These are phyloP conservation scores for Microcaecilia unicolor DNA, from an alignment of 2,797 vertebrate genomes.

Conservation along the genomic window DNA sequence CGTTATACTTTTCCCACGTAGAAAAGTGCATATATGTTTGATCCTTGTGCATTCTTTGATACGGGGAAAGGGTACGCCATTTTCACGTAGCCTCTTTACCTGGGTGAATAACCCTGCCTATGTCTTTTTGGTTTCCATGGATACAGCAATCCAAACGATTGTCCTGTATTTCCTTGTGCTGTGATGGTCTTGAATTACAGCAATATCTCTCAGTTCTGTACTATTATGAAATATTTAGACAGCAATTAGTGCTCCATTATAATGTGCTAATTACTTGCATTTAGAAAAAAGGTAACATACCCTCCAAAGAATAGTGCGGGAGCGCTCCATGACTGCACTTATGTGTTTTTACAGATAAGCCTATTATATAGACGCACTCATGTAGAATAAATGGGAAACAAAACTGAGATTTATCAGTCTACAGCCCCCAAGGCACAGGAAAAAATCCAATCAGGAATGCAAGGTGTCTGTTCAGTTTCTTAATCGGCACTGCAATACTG, in stretches of 20 bases:
- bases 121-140: too few species aligned
- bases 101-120: too few species aligned
- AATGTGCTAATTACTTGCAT: constrained; percentile 16
- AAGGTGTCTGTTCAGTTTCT: constrained; percentile 44
- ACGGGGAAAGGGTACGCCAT: too few species aligned
- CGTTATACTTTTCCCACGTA: too few species aligned
- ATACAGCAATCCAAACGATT: too few species aligned
- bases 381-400: constrained; percentile 31
- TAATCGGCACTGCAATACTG: constrained; percentile 41
- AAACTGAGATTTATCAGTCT: constrained; percentile 26
- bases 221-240: constrained; percentile 13
- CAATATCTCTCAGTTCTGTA: too few species aligned
- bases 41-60: too few species aligned
- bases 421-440: constrained; percentile 23
- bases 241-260: constrained; percentile 1
- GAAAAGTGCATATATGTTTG: too few species aligned
- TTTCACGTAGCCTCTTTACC: too few species aligned
- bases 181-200: too few species aligned
- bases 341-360: constrained; percentile 22
- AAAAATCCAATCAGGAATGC: constrained; percentile 56
- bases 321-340: constrained; percentile 1
- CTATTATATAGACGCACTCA: constrained; percentile 19
- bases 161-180: too few species aligned
- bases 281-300: constrained; percentile 2
- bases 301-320: constrained; percentile 19